phyloP scores from a whole-genome alignment of 1,140 invertebrate genomes.

The Drosophila suzukii region DNA sequence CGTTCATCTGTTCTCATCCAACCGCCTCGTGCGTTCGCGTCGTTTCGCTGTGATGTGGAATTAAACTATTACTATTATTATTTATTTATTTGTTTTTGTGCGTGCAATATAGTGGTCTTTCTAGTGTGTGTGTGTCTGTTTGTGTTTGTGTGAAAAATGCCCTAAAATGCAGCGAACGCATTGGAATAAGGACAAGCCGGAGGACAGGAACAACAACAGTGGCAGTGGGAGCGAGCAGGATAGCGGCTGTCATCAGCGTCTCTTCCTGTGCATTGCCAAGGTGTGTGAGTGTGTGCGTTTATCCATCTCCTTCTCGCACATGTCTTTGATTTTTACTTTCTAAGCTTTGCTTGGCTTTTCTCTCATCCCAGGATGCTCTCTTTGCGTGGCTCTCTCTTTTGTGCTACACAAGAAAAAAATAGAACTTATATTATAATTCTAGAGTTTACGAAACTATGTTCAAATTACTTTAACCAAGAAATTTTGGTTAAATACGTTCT shows the following conservation, averaged over 20 bases:
- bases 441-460: too few species aligned
- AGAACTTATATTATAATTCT: too few species aligned
- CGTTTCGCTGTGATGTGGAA: conserved; percentile 38
- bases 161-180: conserved; percentile 54
- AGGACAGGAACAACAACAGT: conserved; percentile 37
- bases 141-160: conserved; percentile 29
- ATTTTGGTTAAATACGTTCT: too few species aligned
- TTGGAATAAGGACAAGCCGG: conserved; percentile 48
- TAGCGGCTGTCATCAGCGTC: conserved; percentile 62
- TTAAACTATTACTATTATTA: conserved; percentile 15
- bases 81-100: conserved; percentile 28
- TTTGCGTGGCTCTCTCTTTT: conserved; percentile 2
- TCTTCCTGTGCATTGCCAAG: conserved; percentile 65
- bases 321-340: conserved; percentile 26
- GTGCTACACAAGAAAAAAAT: background rate
- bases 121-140: background rate
- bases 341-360: conserved; percentile 21
- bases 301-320: conserved; percentile 12
- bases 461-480: too few species aligned
- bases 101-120: conserved; percentile 11
- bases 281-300: conserved; percentile 34
- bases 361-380: conserved; percentile 15
- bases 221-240: conserved; percentile 7
- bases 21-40: conserved; percentile 23
- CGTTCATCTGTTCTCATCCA: conserved; percentile 48